Conservation (phyloP, 2,113 vertebrate genomes). For the Ammodytes dubius region DNA sequence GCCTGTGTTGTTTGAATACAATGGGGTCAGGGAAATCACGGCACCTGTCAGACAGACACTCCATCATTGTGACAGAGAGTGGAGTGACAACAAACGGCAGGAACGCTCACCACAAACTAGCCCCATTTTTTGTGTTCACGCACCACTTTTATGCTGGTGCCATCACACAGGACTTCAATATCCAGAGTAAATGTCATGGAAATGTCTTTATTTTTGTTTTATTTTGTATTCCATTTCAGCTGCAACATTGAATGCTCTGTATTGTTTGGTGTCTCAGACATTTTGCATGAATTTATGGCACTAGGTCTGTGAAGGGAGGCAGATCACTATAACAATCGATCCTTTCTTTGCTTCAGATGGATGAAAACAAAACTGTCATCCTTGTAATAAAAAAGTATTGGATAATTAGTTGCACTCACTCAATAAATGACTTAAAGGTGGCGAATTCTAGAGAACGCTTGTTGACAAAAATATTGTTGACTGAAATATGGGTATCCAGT, state of each 20-base stretch:
- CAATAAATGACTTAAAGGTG: neutral
- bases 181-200: conserved; percentile 1
- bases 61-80: conserved; percentile 71
- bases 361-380: neutral
- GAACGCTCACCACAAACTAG: conserved; percentile 38
- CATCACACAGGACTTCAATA: conserved; percentile 20
- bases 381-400: neutral
- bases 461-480: neutral
- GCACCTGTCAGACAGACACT: conserved; percentile 72
- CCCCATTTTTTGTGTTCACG: conserved; percentile 20
- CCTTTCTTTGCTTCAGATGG: neutral
- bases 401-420: neutral
- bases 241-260: neutral
- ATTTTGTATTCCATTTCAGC: neutral
- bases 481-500: too few relatives aligned
- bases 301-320: neutral
- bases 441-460: too few relatives aligned
- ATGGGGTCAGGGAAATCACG: conserved; percentile 75
- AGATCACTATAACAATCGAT: neutral
- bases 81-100: conserved; percentile 52
- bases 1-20: conserved; percentile 80
- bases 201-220: neutral
- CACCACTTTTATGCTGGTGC: neutral
- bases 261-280: neutral
- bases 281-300: neutral